phyloP scores from a whole-genome alignment of 2,797 vertebrate species.

The Poeciliopsis turneri region DNA sequence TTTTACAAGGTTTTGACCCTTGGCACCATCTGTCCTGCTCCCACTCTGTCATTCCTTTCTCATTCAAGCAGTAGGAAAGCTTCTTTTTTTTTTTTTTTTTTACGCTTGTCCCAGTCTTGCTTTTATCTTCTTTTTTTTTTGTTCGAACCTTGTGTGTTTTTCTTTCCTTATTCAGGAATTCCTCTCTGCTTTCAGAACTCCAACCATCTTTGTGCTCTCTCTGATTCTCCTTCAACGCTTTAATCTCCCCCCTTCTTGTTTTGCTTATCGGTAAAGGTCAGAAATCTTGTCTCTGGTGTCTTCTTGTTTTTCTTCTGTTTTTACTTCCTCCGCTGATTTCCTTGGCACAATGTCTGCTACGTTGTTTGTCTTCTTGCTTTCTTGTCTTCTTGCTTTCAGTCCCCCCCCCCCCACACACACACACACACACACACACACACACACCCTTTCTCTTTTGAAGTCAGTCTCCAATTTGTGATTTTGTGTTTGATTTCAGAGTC shows the following conservation, averaged over 20 bases:
- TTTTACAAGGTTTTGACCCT: conserved; percentile 56
- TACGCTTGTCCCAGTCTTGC: conserved; percentile 8
- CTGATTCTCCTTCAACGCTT: conserved; percentile 11
- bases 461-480: conserved; percentile 24
- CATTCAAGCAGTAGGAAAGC: conserved; percentile 14
- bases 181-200: conserved; percentile 22
- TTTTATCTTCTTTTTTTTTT: conserved; percentile 12
- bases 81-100: not conserved
- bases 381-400: not conserved
- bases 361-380: not conserved
- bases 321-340: conserved; percentile 48
- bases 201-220: conserved; percentile 28
- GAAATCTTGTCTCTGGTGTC: conserved; percentile 36
- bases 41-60: conserved; percentile 3
- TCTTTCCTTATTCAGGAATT: conserved; percentile 9
- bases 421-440: too few species aligned
- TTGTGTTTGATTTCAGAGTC: conserved; percentile 28
- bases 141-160: conserved; percentile 13
- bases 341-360: conserved; percentile 40
- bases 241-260: conserved; percentile 9
- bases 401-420: too few species aligned
- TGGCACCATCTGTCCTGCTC: conserved; percentile 31
- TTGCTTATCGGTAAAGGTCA: conserved; percentile 27
- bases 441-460: conserved; percentile 16
- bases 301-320: conserved; percentile 25